Evolutionary conservation across 2,888 invertebrate species (phyloP).

Genomic region (Hydropsyche betteni): DNA sequence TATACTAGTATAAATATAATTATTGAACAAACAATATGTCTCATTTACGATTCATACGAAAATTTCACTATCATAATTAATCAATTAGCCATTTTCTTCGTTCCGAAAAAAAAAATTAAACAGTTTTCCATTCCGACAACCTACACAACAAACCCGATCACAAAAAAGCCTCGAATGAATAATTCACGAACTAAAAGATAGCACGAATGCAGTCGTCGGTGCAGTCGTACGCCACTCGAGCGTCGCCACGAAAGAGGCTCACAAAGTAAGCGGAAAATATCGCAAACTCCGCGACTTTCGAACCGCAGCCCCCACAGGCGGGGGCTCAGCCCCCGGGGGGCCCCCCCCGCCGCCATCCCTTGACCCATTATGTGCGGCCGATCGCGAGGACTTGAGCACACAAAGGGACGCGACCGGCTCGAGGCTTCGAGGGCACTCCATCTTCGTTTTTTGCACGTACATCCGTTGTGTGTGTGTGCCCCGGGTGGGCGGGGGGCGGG

Average conservation of each 20-base stretch:
- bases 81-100: too few species aligned
- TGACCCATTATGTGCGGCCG: constrained; percentile 39
- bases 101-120: too few species aligned
- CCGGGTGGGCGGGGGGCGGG: neutral
- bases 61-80: too few species aligned
- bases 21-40: too few species aligned
- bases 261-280: constrained; percentile 49
- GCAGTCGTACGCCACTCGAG: constrained; percentile 23
- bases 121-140: too few species aligned
- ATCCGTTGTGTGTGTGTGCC: neutral
- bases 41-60: too few species aligned
- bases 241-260: constrained; percentile 16
- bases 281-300: constrained; percentile 46
- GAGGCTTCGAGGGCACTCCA: constrained; percentile 12
- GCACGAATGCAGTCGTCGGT: constrained; percentile 15
- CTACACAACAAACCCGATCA: too few species aligned
- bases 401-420: constrained; percentile 45
- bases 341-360: constrained; percentile 31
- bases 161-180: neutral
- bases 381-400: constrained; percentile 44
- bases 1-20: too few species aligned
- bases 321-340: constrained; percentile 37
- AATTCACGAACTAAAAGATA: constrained; percentile 2
- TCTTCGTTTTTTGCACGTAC: constrained; percentile 10
- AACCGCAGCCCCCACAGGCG: neutral